A percentile compares a stretch with the other conserved stretches of the same genome.
phyloP scores from a whole-genome alignment of 2,888 invertebrate species.

The Cinara cedri region DNA sequence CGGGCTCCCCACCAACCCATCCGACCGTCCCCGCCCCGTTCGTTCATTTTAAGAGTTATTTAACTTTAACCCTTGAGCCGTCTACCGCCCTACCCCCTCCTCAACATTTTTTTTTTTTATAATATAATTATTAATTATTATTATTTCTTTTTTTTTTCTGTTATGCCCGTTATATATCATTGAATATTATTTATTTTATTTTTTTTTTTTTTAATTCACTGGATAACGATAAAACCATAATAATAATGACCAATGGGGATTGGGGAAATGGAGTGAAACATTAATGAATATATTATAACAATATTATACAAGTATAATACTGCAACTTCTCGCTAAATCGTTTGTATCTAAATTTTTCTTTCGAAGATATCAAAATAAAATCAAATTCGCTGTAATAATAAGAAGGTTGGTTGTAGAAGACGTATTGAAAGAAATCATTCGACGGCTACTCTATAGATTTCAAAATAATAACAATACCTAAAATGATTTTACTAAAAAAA shows the following conservation, averaged over 20 bases:
- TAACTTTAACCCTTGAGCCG: constrained; percentile 35
- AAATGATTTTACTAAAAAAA: no score
- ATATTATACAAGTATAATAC: neutral
- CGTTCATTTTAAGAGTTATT: constrained; percentile 49
- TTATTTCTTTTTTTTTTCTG: neutral
- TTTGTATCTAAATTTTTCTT: neutral
- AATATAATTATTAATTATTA: constrained; percentile 28
- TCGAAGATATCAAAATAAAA: neutral
- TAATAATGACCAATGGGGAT: neutral
- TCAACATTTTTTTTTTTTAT: constrained; percentile 4
- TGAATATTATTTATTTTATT: neutral
- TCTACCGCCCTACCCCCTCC: neutral
- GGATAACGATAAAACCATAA: constrained; percentile 31
- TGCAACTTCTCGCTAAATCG: neutral
- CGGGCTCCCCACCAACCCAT: constrained; percentile 4
- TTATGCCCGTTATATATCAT: neutral
- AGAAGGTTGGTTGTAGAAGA: no score
- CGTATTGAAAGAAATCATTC: no score
- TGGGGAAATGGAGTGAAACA: neutral
- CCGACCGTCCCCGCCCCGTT: neutral
- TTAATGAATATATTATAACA: neutral
- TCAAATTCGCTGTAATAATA: neutral
- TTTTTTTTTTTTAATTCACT: constrained; percentile 1
- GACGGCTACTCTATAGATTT: no score
- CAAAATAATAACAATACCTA: no score